phyloP scores from a whole-genome alignment of 2,113 vertebrate genomes.

The Notiomystis cincta region DNA sequence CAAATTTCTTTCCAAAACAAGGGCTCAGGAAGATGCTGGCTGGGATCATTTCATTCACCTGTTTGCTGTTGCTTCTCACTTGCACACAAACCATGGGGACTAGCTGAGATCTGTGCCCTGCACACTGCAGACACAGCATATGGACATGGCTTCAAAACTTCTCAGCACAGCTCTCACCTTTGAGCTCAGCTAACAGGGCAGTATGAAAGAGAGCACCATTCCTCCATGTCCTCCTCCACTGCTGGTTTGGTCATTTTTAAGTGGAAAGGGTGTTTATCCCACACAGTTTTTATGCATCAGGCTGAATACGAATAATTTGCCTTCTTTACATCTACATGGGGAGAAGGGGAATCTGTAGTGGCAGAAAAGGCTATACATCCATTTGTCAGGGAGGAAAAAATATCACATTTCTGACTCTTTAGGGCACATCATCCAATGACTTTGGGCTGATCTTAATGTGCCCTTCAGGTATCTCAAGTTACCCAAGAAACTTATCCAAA shows the following conservation, averaged over 20 bases:
- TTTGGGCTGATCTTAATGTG: background rate
- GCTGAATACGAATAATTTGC: background rate
- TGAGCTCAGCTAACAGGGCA: background rate
- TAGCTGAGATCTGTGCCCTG: background rate
- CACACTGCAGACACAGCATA: rapidly evolving
- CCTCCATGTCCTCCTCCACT: background rate
- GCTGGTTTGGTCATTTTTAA: background rate
- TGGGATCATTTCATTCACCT: background rate
- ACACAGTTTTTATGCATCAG: background rate
- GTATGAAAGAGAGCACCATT: background rate
- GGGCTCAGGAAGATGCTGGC: background rate
- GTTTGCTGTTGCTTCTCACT: background rate
- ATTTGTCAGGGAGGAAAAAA: background rate
- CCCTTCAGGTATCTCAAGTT: background rate
- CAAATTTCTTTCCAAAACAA: background rate
- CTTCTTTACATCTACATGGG: background rate
- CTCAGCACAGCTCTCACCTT: background rate
- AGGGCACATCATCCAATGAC: background rate
- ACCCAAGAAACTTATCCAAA: background rate
- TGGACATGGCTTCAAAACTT: background rate
- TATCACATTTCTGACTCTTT: background rate
- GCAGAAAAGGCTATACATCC: background rate
- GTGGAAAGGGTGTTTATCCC: background rate
- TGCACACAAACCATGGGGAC: background rate
- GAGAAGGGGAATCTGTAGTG: background rate